Evolutionary conservation across 2,888 invertebrate genomes (phyloP), one percentile per base, ranked within the genome.

Genomic region (Altica lythri): DNA sequence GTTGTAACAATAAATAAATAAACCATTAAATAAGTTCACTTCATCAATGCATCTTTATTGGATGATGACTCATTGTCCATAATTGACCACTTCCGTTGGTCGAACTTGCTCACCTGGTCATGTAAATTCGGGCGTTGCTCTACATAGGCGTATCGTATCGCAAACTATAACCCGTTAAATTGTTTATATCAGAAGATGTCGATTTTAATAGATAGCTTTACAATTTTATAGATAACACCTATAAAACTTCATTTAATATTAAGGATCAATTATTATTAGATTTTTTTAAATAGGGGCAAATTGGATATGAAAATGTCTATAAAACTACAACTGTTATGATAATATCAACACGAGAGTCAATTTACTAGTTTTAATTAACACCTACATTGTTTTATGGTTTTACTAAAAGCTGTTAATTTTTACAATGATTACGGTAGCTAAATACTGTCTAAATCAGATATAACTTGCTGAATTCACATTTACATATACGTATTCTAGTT

Each of bases 61-160:
- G 19, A 44, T 55, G 65, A 70, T 72, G 71, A 72, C 67, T 72
- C 71, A 71, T 65, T 61, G 53, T 49, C 56, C 46, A 59, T 72
- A 71, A 72, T 71, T 69, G 69, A 67, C 65, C 65, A 69, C 68
- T 72, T 72, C 71, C 71, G 70, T 63, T 63, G 62, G 61, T 61
- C n/a, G n/a, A n/a, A n/a, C n/a, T n/a, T n/a, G 58, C 60, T 71
- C 68, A 69, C 70, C 67, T 70, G 69, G 65, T 61, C 64, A 63
- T 67, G 61, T 62, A 62, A 63, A 65, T 65, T 50, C 22, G 32
- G 55, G 18, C 37, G 30, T 44, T 40, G 40, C 34, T 25, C 19
- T 12, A 30, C 40, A 54, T 49, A 49, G 43, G 40, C 54, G 49
- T 45, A 37, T 47, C 42, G 14, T n/a, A 13, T 25, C 35, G 35